These are phyloP conservation scores for Stictocephala bisonia DNA, from an alignment of 2,888 invertebrate genomes.

Conservation along the genomic window DNA sequence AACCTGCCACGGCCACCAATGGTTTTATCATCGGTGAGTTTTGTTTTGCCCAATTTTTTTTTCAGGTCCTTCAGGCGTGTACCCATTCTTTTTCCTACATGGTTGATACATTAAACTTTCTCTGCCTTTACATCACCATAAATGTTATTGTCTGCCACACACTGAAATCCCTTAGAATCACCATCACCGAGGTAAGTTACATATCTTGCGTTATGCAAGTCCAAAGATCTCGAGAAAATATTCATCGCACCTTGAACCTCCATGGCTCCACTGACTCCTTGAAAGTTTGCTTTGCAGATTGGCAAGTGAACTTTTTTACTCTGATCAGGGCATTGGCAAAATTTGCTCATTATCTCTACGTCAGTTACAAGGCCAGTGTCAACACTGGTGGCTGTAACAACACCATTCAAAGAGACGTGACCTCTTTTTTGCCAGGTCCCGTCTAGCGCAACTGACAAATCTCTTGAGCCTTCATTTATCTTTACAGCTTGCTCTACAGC, in stretches of 20 bases:
- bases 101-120: slow-evolving; percentile 18
- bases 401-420: slow-evolving; percentile 15
- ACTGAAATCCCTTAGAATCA: slow-evolving; percentile 16
- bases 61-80: slow-evolving; percentile 42
- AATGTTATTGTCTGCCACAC: slow-evolving; percentile 27
- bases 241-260: slow-evolving; percentile 51
- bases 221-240: slow-evolving; percentile 48
- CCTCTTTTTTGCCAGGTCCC: slow-evolving; percentile 23
- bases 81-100: slow-evolving; percentile 46
- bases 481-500: slow-evolving; percentile 10
- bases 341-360: background rate
- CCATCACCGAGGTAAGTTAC: slow-evolving; percentile 43
- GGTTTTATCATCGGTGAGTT: slow-evolving; percentile 43
- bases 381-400: background rate
- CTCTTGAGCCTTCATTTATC: background rate
- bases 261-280: slow-evolving; percentile 50
- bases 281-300: slow-evolving; percentile 50
- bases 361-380: slow-evolving; percentile 11
- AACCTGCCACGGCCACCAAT: slow-evolving; percentile 54
- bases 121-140: slow-evolving; percentile 44
- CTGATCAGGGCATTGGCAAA: background rate
- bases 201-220: slow-evolving; percentile 28
- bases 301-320: background rate
- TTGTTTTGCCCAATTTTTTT: slow-evolving; percentile 14
- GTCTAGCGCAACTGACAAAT: slow-evolving; percentile 1